A percentile compares a stretch with the other conserved stretches of the same genome.
Conservation (phyloP, 2,888 invertebrate genomes). For the Branchellion lobata region DNA sequence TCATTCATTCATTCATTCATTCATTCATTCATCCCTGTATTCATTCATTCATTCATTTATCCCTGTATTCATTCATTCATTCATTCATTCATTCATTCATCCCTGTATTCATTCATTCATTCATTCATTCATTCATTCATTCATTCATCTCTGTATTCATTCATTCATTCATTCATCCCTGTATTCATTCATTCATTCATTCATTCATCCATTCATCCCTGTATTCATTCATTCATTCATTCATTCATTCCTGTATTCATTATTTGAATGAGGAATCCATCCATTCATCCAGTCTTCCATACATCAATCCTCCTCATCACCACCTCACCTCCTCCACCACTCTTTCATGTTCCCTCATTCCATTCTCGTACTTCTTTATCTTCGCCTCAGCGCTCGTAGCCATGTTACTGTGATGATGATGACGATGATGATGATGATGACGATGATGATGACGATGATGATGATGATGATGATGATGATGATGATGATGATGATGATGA, state of each 20-base stretch:
- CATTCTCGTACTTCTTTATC: neutral
- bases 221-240: neutral
- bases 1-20: no score
- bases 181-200: no score
- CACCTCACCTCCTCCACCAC: neutral
- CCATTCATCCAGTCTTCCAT: neutral
- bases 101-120: neutral
- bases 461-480: constrained; percentile 36
- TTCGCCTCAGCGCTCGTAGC: no score
- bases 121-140: neutral
- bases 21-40: neutral
- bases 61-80: neutral
- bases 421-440: constrained; percentile 34
- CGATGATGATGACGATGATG: constrained; percentile 17
- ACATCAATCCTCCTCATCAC: neutral
- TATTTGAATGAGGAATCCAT: no score
- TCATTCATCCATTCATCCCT: neutral
- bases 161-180: neutral
- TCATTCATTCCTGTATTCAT: neutral
- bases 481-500: constrained; percentile 7
- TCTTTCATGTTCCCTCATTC: neutral
- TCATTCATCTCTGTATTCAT: neutral
- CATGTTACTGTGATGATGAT: constrained; percentile 18
- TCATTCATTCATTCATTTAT: neutral
- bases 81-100: no score